Percentiles rank a stretch among this genome's conserved stretches.
Conservation (phyloP, 2,888 invertebrate species). For the Ethmia dodecea region DNA sequence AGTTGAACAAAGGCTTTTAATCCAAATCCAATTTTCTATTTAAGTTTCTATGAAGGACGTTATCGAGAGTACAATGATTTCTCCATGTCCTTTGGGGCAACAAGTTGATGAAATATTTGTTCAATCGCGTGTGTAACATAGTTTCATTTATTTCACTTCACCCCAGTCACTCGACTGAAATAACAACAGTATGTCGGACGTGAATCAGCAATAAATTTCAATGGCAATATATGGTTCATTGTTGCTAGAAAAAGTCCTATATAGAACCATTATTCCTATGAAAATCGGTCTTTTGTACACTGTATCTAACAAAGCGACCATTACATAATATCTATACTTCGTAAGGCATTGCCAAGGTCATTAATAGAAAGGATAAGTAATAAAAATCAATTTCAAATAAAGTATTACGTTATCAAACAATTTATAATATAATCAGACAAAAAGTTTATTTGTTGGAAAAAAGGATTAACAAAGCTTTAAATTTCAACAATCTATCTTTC, state of each 20-base stretch:
- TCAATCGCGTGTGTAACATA: constrained; percentile 70
- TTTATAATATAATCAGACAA: too few relatives aligned
- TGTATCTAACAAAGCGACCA: too few relatives aligned
- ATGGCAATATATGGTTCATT: constrained; percentile 42
- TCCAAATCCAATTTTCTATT: constrained; percentile 34
- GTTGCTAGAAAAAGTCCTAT: constrained; percentile 28
- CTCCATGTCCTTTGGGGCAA: constrained; percentile 57
- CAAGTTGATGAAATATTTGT: constrained; percentile 74
- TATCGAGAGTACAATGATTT: constrained; percentile 51
- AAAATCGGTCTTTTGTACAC: constrained; percentile 10
- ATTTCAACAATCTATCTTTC: too few relatives aligned
- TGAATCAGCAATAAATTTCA: constrained; percentile 67
- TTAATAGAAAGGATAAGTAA: too few relatives aligned
- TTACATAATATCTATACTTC: too few relatives aligned
- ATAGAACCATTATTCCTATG: constrained; percentile 23
- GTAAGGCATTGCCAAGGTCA: too few relatives aligned
- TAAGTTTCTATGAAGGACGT: constrained; percentile 36
- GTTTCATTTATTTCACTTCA: constrained; percentile 74
- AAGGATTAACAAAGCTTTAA: too few relatives aligned
- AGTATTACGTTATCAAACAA: too few relatives aligned
- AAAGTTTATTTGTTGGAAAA: too few relatives aligned
- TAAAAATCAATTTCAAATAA: too few relatives aligned
- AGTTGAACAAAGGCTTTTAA: constrained; percentile 12
- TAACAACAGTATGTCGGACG: constrained; percentile 60
- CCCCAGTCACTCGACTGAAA: constrained; percentile 63